A percentile compares a stretch with the other conserved stretches of the same genome.
phyloP scores from a whole-genome alignment of 2,113 vertebrate species.

The Hemiscyllium ocellatum region DNA sequence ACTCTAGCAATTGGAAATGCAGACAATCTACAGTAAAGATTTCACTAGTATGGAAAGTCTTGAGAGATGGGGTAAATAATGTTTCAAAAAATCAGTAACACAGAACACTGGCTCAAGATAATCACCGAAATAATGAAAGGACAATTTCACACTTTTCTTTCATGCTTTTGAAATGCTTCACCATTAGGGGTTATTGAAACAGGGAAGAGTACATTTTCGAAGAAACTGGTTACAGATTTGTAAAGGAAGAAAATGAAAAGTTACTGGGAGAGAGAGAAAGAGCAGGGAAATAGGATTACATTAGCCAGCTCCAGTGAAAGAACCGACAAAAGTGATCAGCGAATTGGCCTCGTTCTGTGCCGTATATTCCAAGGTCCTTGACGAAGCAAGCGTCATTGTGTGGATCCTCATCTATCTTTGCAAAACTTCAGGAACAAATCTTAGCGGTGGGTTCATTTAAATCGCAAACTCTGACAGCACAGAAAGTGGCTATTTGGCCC shows the following conservation, averaged over 20 bases:
- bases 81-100: background rate
- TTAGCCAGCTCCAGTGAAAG: background rate
- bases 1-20: background rate
- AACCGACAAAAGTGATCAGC: background rate
- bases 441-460: background rate
- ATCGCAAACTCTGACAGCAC: background rate
- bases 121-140: background rate
- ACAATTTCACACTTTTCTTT: background rate
- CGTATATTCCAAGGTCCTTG: background rate
- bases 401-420: background rate
- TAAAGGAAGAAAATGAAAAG: background rate
- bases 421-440: background rate
- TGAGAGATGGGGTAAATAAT: background rate
- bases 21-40: background rate
- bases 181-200: background rate
- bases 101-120: background rate
- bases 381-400: background rate
- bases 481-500: too few species aligned
- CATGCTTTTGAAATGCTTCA: background rate
- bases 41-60: background rate
- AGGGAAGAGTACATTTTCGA: background rate
- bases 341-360: background rate
- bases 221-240: background rate
- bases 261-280: background rate
- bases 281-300: background rate